Evolutionary conservation across 2,113 vertebrate genomes (phyloP), one percentile per base, ranked within the genome.

Genomic region (Nesoenas mayeri): DNA sequence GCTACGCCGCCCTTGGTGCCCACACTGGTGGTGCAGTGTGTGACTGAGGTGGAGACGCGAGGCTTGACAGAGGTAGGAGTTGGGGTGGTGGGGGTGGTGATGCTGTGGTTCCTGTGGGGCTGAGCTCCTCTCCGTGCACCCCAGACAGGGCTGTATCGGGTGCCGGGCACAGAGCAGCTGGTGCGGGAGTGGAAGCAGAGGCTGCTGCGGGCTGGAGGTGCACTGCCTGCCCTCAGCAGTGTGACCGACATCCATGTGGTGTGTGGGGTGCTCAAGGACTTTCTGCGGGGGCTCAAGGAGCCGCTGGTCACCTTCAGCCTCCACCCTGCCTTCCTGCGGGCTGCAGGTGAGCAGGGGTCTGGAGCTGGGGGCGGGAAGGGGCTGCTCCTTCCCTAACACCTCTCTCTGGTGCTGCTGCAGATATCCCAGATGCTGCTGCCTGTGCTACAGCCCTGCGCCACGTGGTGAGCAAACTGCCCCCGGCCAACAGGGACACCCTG

Each of bases 181-280:
- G 98, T 99, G 54, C 98, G 95, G 96, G 98, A 99, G 69, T 97
- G 99, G 96, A 96, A 98, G 56, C 97, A 96, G 47, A 97, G 95
- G 12, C 98, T 98, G 82, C n/a, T 98, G 69, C 94, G 34, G 31
- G 96, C 97, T 2, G 98, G 98, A 70, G 92, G 90, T 0, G 54
- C 11, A 0, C 92, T 98, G 11, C 81, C 96, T 0, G 11, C 75
- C 64, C 98, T 99, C 8, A 32, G 96, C 36, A 96, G 95, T 0
- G 98, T 99, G 47, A 77, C 97, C 0, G 98, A 99, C 54, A 93
- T 99, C 91, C 98, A 99, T 0, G 98, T 98, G n/a, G 95, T 99
- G 18, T 99, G 99, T 21, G 98, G 99, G 3, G 92, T 99, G 29
- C 98, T 99, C 81, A 99, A 99, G 79, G 99, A 99, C 79, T 99